These are phyloP conservation scores for Agrypnia vestita DNA, from an alignment of 1,140 invertebrate species.

Conservation along the genomic window DNA sequence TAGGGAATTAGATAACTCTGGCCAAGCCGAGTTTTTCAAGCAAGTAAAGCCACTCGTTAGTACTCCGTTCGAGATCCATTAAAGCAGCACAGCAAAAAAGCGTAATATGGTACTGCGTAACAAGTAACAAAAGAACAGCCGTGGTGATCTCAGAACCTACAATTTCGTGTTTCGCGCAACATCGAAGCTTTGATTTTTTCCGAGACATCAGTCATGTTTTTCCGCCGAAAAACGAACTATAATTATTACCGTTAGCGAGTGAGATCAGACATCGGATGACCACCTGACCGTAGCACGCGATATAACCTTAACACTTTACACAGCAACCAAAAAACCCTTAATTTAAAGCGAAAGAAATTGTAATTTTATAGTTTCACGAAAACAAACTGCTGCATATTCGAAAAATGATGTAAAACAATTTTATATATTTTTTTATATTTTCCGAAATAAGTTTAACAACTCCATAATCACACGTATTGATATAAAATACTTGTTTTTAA, in stretches of 20 bases:
- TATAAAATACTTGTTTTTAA: no score
- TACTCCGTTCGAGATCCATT: background rate
- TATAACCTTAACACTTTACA: background rate
- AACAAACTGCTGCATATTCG: no score
- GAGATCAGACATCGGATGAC: conserved; percentile 6
- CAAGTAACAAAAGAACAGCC: conserved; percentile 5
- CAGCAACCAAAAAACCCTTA: background rate
- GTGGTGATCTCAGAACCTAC: conserved; percentile 19
- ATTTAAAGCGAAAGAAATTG: no score
- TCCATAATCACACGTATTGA: no score
- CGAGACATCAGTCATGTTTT: conserved; percentile 23
- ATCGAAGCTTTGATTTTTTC: background rate
- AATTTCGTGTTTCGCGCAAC: conserved; percentile 21
- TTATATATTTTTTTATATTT: no score
- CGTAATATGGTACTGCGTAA: background rate
- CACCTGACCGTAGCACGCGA: conserved; percentile 12
- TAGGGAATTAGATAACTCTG: no score
- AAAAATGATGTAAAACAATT: no score
- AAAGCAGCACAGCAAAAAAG: background rate
- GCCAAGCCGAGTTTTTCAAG: no score
- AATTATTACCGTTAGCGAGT: conserved; percentile 25
- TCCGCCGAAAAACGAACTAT: conserved; percentile 20
- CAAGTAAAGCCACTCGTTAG: background rate
- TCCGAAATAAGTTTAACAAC: no score
- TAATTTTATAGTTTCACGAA: no score